phyloP scores from a whole-genome alignment of 1,140 invertebrate species.

The Leptinotarsa defecta region DNA sequence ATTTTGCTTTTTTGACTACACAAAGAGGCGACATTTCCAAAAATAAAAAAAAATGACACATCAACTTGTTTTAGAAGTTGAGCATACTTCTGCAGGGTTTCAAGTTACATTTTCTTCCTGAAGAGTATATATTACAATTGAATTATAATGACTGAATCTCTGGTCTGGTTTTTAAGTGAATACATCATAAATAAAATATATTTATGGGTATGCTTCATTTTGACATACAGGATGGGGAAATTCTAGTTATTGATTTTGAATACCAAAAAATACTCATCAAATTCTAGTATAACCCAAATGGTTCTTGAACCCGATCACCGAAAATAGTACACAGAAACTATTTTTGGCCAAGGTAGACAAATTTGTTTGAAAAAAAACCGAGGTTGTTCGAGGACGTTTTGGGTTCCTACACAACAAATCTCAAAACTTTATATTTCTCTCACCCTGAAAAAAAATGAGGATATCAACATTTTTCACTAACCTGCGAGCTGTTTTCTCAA shows the following conservation, averaged over 20 bases:
- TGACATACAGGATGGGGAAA: conserved; percentile 14
- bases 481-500: conserved; percentile 94
- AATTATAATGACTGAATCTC: background rate
- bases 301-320: background rate
- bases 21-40: background rate
- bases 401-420: conserved; percentile 9
- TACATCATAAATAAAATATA: background rate
- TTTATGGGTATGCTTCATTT: background rate
- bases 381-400: conserved; percentile 34
- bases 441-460: background rate
- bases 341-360: conserved; percentile 33
- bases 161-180: background rate
- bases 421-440: conserved; percentile 1
- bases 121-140: background rate
- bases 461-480: conserved; percentile 58
- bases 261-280: conserved; percentile 17
- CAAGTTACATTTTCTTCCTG: background rate
- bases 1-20: too few relatives aligned
- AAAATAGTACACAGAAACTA: conserved; percentile 31
- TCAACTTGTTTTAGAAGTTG: background rate
- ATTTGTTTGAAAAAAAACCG: conserved; percentile 30
- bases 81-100: background rate
- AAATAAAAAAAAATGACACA: background rate
- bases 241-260: conserved; percentile 18
- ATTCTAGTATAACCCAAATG: conserved; percentile 4